Base-by-base conservation (phyloP, 2,888 invertebrate genomes). In the Arctia plantaginis region DNA sequence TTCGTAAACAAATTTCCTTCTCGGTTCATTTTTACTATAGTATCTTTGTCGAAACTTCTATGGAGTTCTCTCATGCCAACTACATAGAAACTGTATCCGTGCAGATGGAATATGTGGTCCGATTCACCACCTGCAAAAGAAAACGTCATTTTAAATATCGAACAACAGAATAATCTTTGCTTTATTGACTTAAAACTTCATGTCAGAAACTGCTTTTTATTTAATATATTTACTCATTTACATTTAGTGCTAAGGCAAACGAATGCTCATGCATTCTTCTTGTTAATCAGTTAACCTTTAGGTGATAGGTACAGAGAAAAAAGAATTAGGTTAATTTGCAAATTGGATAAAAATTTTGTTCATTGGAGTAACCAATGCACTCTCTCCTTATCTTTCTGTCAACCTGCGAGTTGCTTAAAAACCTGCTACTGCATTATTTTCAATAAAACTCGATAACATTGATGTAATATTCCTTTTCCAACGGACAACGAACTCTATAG, bases 81-180 rank as follows among this genome's bases (percentile, higher is more conserved):
- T 23, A 98, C 96, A 87, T 97, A 96, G 90, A 98, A 98, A 84
- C 96, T 97, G 93, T 98, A 96, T 35, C 98, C 98, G 86, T 98
- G 98, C 1, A 98, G 93, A 87, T 98, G 98, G 89, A 98, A 97
- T 65, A 97, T 97, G 89, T 97, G 96, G 83, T 97, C 96, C 1
- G 96, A 95, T 83, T 96, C 96, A 12, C 96, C 97, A 79, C 97
- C 97, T 97, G 92, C 1, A 90, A 90, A 35, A 81, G 73, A 84
- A 84, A 79, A 73, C 73, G n/a, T 39, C 12, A 64, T 51, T 69
- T 69, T 13, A 71, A 39, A 62, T 8, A 59, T 59, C 55, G 10
- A 27, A 13, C n/a, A 3, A 4, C 27, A 23, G 13, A 59, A 59
- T 27, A 59, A 59, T 10, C 23, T 59, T 13, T 59, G 27, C 0